phyloP scores from a whole-genome alignment of 2,797 vertebrate species.

The Darevskia mixta region DNA sequence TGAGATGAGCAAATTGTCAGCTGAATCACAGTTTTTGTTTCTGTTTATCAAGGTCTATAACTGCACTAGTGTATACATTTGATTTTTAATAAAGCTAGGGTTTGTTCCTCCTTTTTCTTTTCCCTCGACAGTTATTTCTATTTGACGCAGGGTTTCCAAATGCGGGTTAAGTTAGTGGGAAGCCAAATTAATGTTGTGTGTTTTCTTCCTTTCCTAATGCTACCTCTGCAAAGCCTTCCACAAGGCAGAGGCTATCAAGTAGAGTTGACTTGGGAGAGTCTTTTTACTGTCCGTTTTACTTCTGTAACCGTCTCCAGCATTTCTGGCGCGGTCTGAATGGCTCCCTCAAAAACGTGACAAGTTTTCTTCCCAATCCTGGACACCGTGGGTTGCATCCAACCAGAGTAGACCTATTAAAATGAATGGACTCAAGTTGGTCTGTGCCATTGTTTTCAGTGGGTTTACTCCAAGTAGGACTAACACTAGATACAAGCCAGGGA shows the following conservation, averaged over 20 bases:
- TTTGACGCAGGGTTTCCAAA: not conserved
- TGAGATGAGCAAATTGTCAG: constrained; percentile 14
- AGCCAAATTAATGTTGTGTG: not conserved
- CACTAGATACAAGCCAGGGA: too few species aligned
- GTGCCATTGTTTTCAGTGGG: too few species aligned
- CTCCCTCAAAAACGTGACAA: not conserved
- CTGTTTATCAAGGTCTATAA: not conserved
- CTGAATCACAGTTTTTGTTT: constrained; percentile 2
- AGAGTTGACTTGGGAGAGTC: not conserved
- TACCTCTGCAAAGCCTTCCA: not conserved
- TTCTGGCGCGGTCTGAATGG: not conserved
- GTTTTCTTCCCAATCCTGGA: not conserved
- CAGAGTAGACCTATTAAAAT: too few species aligned
- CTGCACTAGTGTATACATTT: not conserved
- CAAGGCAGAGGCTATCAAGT: not conserved
- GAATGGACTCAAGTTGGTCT: too few species aligned
- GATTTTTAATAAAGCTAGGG: constrained; percentile 28
- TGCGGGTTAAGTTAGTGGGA: not conserved
- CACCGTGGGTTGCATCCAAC: not conserved
- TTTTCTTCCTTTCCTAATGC: not conserved
- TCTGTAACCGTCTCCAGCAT: not conserved
- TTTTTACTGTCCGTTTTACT: not conserved
- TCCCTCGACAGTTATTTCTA: not conserved
- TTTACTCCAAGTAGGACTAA: too few species aligned
- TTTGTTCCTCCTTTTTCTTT: not conserved